Evolutionary conservation across 2,888 invertebrate species (phyloP), one percentile per base, ranked within the genome.

Genomic region (Cheiracanthium punctorium): DNA sequence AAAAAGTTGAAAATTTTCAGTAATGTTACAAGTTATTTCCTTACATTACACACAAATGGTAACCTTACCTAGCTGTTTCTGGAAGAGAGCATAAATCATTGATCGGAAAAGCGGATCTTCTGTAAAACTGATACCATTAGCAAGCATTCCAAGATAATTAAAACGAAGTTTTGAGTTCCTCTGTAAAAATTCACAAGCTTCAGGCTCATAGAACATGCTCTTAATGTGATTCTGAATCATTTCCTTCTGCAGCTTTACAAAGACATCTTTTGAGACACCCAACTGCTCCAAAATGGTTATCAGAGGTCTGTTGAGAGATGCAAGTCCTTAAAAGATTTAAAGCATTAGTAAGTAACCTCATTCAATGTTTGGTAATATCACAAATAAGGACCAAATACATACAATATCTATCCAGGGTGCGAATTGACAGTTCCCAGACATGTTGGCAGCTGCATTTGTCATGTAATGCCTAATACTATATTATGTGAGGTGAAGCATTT

Each of bases 221-320:
- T 64, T 67, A 1, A 87, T 77, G 24, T 75, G 77, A 37, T 72
- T 67, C 37, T 87, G 87, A 32, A 87, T 76, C 87, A 87, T 87
- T 48, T 87, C 69, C 28, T 73, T 80, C 30, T 88, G 85, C 0
- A 88, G 70, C 29, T 74, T 43, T 12, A 89, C 20, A 33, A 89
- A 86, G 0, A 71, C n/a, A 20, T 86, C 81, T 37, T 86, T 77
- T 1, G 30, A 1, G 0, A 88, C 67, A 17, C 89, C 89, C 14
- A 88, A 37, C 28, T 88, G 88, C 17, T 89, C 87, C 14, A 89
- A 67, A 30, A 89, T 89, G 7, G 88, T 84, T 10, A 89, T 87
- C 10, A 89, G 79, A 2, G 82, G 89, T 7, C 86, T 80, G 64
- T 89, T 89, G n/a, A 89, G 77, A 28, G 52, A 87, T 10, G 70